These are phyloP conservation scores for Tethya wilhelma DNA, from an alignment of 37 sponge, comb jelly and placozoan genomes.

Conservation along the genomic window DNA sequence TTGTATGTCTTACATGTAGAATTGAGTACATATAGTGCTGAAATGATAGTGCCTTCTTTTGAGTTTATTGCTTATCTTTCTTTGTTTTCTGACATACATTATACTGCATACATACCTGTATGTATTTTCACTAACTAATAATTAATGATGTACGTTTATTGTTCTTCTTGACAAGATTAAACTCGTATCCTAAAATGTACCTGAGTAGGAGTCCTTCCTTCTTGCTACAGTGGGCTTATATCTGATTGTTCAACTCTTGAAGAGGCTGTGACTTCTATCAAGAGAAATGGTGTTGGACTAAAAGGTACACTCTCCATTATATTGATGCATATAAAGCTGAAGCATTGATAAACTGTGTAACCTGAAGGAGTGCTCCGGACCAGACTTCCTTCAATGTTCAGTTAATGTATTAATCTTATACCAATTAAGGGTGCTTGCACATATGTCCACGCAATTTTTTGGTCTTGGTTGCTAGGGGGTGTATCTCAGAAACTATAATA, in stretches of 20 bases:
- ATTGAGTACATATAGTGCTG: constrained; percentile 73
- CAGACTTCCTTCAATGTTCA: constrained; percentile 83
- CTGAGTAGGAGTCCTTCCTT: too few species aligned
- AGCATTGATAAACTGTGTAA: neutral
- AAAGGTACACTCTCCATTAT: constrained; percentile 64
- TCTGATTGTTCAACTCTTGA: constrained; percentile 79
- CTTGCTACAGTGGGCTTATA: constrained; percentile 71
- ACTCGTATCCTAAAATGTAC: neutral
- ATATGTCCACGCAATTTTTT: too few species aligned
- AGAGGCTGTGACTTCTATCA: constrained; percentile 87
- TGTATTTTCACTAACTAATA: too few species aligned
- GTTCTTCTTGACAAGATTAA: neutral
- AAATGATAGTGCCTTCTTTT: constrained; percentile 73
- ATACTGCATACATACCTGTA: too few species aligned
- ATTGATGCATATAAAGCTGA: neutral
- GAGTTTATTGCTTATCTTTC: constrained; percentile 87
- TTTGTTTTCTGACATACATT: too few species aligned
- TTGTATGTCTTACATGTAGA: too few species aligned
- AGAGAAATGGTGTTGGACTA: constrained; percentile 94
- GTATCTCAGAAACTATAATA: too few species aligned
- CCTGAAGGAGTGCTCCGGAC: constrained; percentile 75
- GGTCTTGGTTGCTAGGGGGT: too few species aligned
- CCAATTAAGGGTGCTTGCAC: too few species aligned
- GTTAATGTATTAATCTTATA: too few species aligned
- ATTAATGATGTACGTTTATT: too few species aligned